A percentile compares a stretch with the other conserved stretches of the same genome.
Evolutionary conservation across 2,888 invertebrate genomes (phyloP).

Genomic region (Euplagia quadripunctaria): DNA sequence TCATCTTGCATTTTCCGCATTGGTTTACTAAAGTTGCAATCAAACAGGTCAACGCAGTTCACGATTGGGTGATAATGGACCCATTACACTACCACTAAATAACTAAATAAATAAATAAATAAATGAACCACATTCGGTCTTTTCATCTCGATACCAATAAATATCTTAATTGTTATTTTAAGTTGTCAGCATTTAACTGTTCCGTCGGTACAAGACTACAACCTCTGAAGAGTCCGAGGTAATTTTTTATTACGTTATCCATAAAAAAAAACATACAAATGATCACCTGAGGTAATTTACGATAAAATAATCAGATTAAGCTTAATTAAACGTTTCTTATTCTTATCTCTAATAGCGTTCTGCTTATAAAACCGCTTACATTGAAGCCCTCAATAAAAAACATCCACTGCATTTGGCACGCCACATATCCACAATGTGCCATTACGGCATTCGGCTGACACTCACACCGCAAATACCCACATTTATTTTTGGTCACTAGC

Average conservation of each 20-base stretch:
- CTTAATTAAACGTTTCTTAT: not conserved
- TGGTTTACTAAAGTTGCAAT: too few species aligned
- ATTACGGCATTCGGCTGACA: slow-evolving; percentile 38
- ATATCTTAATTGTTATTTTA: not conserved
- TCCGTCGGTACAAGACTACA: not conserved
- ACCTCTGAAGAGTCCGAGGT: not conserved
- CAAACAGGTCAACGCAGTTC: too few species aligned
- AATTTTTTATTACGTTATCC: not conserved
- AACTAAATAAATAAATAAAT: too few species aligned
- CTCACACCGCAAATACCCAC: slow-evolving; percentile 35
- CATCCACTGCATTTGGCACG: slow-evolving; percentile 32
- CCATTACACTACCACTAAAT: too few species aligned
- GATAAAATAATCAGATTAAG: not conserved
- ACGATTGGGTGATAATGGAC: too few species aligned
- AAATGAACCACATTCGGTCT: not conserved
- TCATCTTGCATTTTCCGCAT: not conserved
- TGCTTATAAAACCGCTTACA: slow-evolving; percentile 22
- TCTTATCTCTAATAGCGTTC: not conserved
- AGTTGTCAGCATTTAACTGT: too few species aligned
- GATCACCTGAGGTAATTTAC: not conserved
- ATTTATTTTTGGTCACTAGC: slow-evolving; percentile 44
- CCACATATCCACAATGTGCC: slow-evolving; percentile 38
- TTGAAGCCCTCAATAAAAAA: slow-evolving; percentile 20
- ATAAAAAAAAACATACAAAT: not conserved
- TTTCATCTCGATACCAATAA: not conserved